Evolutionary conservation across 2,888 invertebrate genomes (phyloP).

Genomic region (Dicycla oo): DNA sequence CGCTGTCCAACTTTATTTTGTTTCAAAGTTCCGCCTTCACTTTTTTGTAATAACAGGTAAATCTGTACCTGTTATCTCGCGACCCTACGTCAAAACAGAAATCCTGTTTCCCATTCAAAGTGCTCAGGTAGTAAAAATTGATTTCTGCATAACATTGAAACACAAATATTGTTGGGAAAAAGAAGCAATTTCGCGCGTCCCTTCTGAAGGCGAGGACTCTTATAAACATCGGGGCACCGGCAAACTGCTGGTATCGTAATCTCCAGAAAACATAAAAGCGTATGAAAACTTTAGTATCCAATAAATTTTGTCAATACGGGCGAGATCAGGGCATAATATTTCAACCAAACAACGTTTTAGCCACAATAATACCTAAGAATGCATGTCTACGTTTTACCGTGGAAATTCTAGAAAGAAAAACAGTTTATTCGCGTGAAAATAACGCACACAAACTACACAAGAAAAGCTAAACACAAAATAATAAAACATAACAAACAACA

Average conservation of each 20-base stretch:
- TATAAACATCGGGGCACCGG: conserved; percentile 77
- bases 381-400: conserved; percentile 12
- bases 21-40: conserved; percentile 66
- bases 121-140: conserved; percentile 60
- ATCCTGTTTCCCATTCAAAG: conserved; percentile 26
- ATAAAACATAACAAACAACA: too few relatives aligned
- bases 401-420: conserved; percentile 4
- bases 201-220: conserved; percentile 74
- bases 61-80: conserved; percentile 56
- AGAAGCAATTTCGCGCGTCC: conserved; percentile 77
- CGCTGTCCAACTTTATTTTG: conserved; percentile 74
- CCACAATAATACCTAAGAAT: conserved; percentile 45
- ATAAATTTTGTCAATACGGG: conserved; percentile 84
- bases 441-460: too few relatives aligned
- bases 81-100: conserved; percentile 36
- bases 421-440: too few relatives aligned
- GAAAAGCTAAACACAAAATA: too few relatives aligned
- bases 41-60: conserved; percentile 69
- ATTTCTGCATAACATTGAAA: conserved; percentile 70
- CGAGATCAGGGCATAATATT: conserved; percentile 73
- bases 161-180: conserved; percentile 74
- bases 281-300: conserved; percentile 86
- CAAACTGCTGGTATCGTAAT: conserved; percentile 80
- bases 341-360: conserved; percentile 69
- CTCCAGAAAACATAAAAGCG: conserved; percentile 84